phyloP scores from a whole-genome alignment of 2,888 invertebrate species.

The Apamea sordens region DNA sequence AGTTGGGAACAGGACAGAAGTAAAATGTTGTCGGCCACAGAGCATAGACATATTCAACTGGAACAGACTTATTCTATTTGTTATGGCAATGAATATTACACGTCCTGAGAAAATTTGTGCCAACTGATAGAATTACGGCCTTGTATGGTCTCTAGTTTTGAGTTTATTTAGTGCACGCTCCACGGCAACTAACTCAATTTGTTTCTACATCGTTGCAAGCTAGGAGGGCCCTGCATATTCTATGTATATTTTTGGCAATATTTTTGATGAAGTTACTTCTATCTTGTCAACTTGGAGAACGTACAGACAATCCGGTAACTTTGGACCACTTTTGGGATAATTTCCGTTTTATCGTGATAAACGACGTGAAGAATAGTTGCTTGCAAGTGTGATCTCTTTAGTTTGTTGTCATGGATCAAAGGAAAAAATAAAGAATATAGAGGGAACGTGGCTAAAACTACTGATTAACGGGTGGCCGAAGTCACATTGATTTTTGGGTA shows the following conservation, averaged over 20 bases:
- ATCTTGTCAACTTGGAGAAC: not conserved
- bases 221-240: not conserved
- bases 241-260: not conserved
- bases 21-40: not conserved
- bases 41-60: not conserved
- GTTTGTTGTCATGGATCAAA: not conserved
- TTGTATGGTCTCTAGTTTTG: not conserved
- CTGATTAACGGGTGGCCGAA: not conserved
- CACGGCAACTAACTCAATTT: conserved; percentile 24
- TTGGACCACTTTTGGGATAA: not conserved
- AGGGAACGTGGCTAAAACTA: not conserved
- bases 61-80: not conserved
- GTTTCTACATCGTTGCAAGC: conserved; percentile 1
- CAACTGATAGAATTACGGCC: conserved; percentile 30
- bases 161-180: conserved; percentile 10
- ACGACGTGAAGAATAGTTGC: not conserved
- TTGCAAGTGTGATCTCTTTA: not conserved
- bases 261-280: conserved; percentile 12
- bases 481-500: not conserved
- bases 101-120: conserved; percentile 23
- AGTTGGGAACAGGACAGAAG: not conserved
- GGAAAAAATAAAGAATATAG: too few relatives aligned
- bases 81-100: not conserved
- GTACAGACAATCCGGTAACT: not conserved
- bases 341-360: not conserved